Percentiles rank a stretch among this genome's conserved stretches.
phyloP scores from a whole-genome alignment of 2,888 invertebrate genomes.

The Reticulitermes lucifugus region DNA sequence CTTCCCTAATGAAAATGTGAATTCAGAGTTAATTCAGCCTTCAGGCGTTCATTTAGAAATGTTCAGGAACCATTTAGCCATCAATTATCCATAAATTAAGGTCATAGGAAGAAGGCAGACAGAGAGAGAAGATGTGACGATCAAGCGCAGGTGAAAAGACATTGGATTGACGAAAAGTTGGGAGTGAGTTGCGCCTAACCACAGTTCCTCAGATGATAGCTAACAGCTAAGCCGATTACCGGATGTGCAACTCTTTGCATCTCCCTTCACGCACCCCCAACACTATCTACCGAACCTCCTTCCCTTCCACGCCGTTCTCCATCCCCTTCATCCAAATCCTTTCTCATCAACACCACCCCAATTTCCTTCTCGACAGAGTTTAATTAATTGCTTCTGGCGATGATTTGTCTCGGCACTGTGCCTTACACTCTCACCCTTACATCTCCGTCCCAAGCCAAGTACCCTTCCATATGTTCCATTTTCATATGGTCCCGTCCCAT shows the following conservation, averaged over 20 bases:
- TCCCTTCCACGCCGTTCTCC: not conserved
- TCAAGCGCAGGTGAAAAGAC: not conserved
- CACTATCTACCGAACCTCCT: slow-evolving; percentile 9
- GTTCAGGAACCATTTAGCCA: not conserved
- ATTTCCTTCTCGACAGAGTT: slow-evolving; percentile 35
- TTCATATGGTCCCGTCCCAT: slow-evolving; percentile 19
- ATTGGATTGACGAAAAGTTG: slow-evolving; percentile 10
- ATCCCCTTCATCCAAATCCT: not conserved
- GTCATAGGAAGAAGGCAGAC: slow-evolving; percentile 11
- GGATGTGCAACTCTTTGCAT: slow-evolving; percentile 42
- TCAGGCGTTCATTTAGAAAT: not conserved
- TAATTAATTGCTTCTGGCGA: slow-evolving; percentile 42
- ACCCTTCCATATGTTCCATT: slow-evolving; percentile 6
- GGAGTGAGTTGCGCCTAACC: not conserved
- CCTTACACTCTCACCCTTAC: not conserved
- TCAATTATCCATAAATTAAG: slow-evolving; percentile 13
- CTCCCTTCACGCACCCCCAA: slow-evolving; percentile 19
- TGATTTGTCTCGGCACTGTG: slow-evolving; percentile 33
- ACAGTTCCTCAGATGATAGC: slow-evolving; percentile 11
- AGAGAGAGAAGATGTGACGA: not conserved
- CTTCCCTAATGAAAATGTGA: not conserved
- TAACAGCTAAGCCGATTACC: slow-evolving; percentile 48
- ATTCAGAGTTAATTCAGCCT: not conserved
- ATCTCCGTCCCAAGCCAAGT: not conserved
- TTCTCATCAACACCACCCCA: slow-evolving; percentile 33